Percentiles rank a stretch among this genome's conserved stretches.
These are phyloP conservation scores for Pollicipes pollicipes DNA, from an alignment of 1,140 invertebrate species.

Conservation along the genomic window DNA sequence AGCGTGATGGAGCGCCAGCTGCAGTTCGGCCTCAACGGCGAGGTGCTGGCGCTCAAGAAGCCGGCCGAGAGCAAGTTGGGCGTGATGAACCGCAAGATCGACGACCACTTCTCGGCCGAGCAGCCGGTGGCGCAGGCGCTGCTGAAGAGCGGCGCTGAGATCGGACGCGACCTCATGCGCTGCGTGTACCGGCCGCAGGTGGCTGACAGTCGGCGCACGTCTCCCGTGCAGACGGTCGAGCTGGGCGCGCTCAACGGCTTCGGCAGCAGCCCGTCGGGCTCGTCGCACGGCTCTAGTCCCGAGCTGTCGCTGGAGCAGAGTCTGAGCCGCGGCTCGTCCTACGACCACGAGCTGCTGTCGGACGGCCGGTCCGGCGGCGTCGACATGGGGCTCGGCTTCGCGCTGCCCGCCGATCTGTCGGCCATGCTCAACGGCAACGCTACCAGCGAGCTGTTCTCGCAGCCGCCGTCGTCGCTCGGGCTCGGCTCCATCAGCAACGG, in stretches of 20 bases:
- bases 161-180: not conserved
- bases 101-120: slow-evolving; percentile 1
- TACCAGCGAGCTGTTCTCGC: not conserved
- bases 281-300: slow-evolving; percentile 6
- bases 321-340: not conserved
- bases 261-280: not conserved
- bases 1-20: not conserved
- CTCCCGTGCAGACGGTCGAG: not conserved
- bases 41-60: slow-evolving; percentile 2
- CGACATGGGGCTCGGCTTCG: not conserved
- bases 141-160: not conserved
- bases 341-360: not conserved
- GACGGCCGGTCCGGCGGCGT: not conserved
- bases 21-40: not conserved
- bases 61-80: not conserved
- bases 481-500: not conserved
- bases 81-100: not conserved
- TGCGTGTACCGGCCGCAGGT: not conserved
- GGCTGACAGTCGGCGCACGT: not conserved
- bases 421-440: not conserved
- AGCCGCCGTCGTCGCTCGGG: not conserved
- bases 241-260: slow-evolving; percentile 4
- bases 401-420: not conserved
- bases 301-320: not conserved
- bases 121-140: not conserved